A percentile compares a stretch with the other conserved stretches of the same genome.
These are phyloP conservation scores for Gerris buenoi DNA, from an alignment of 1,140 invertebrate species.

Conservation along the genomic window DNA sequence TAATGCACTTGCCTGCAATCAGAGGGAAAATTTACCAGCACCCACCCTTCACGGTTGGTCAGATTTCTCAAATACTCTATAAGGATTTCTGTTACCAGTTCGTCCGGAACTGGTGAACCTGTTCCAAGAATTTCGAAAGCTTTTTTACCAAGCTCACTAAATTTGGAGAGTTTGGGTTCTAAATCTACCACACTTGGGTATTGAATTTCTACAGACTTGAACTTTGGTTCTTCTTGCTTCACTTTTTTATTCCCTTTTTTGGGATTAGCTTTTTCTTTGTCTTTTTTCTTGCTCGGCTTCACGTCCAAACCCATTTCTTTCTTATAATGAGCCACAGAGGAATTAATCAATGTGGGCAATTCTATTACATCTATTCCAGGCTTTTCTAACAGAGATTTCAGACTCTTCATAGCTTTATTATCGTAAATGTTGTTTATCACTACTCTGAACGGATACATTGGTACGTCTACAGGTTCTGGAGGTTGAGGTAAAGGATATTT, in stretches of 20 bases:
- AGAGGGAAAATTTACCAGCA: conserved; percentile 43
- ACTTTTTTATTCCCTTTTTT: background rate
- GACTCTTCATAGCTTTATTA: conserved; percentile 15
- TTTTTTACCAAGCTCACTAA: conserved; percentile 37
- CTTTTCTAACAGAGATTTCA: conserved; percentile 33
- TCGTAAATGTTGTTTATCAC: conserved; percentile 35
- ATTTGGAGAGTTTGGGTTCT: conserved; percentile 29
- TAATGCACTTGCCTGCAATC: conserved; percentile 32
- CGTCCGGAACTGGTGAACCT: conserved; percentile 37
- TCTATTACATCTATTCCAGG: conserved; percentile 35
- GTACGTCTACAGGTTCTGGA: conserved; percentile 28
- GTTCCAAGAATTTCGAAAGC: conserved; percentile 35
- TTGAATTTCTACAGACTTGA: conserved; percentile 20
- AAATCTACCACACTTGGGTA: conserved; percentile 28
- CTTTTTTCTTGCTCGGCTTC: conserved; percentile 5
- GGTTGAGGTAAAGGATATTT: conserved; percentile 35
- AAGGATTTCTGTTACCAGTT: conserved; percentile 36
- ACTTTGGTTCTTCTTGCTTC: background rate
- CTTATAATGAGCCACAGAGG: conserved; percentile 32
- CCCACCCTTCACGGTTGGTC: conserved; percentile 37
- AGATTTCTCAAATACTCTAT: conserved; percentile 41
- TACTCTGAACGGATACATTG: conserved; percentile 30
- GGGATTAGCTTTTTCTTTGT: background rate
- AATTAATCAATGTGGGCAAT: conserved; percentile 37
- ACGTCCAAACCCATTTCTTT: conserved; percentile 9